A percentile compares a stretch with the other conserved stretches of the same genome.
These are phyloP conservation scores for Cerastis leucographa DNA, from an alignment of 2,888 invertebrate genomes.

Conservation along the genomic window DNA sequence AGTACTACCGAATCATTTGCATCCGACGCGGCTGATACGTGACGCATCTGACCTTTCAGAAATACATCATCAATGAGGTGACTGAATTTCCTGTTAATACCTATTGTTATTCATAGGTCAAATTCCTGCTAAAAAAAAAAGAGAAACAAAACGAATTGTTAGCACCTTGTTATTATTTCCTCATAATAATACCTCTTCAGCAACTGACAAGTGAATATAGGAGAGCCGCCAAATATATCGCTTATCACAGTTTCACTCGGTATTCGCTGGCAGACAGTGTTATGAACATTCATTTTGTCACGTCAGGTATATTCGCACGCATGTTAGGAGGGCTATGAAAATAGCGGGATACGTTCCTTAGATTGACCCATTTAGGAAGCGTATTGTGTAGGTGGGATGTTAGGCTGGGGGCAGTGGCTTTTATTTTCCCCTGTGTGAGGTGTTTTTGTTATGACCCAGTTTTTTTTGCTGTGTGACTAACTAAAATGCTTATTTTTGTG, in stretches of 20 bases:
- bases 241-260: conserved; percentile 57
- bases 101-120: too few species aligned
- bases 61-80: too few species aligned
- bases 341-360: conserved; percentile 21
- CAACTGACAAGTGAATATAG: conserved; percentile 26
- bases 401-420: conserved; percentile 2
- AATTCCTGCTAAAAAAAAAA: not conserved
- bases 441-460: conserved; percentile 5
- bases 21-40: too few species aligned
- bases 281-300: conserved; percentile 68
- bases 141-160: conserved; percentile 3
- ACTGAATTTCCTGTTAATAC: too few species aligned
- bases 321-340: conserved; percentile 51
- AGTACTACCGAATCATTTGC: too few species aligned
- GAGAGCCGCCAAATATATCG: conserved; percentile 56
- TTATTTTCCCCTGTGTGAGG: not conserved
- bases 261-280: conserved; percentile 61
- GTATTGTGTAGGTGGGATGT: not conserved
- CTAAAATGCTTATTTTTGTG: not conserved
- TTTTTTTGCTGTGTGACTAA: not conserved
- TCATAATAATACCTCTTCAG: conserved; percentile 15
- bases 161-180: conserved; percentile 2
- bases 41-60: too few species aligned
- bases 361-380: not conserved
- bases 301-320: conserved; percentile 65